phyloP scores from a whole-genome alignment of 1,140 invertebrate species.

The Lepeophtheirus salmonis region DNA sequence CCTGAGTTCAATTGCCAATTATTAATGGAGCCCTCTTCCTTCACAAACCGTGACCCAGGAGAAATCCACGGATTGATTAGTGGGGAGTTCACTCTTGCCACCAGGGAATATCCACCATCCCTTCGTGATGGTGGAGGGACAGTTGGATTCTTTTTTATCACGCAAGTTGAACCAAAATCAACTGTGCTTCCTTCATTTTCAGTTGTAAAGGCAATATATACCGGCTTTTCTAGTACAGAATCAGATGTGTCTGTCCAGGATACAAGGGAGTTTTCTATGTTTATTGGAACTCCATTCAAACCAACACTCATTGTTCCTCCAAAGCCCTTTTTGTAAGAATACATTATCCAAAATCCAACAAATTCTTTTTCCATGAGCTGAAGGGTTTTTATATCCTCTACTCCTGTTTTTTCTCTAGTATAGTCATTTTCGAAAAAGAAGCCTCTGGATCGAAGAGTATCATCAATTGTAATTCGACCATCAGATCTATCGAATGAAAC shows the following conservation, averaged over 20 bases:
- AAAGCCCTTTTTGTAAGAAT: slow-evolving; percentile 10
- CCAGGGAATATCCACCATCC: background rate
- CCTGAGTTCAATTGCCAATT: background rate
- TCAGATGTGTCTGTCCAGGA: background rate
- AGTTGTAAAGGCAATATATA: background rate
- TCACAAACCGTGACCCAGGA: background rate
- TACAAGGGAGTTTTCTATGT: background rate
- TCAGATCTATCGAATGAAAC: background rate
- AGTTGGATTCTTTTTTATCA: background rate
- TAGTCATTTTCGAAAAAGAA: slow-evolving; percentile 16
- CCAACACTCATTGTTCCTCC: slow-evolving; percentile 14
- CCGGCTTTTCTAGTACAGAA: background rate
- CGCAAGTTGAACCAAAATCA: background rate
- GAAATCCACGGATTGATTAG: background rate
- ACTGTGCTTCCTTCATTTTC: background rate
- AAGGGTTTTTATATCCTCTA: slow-evolving; percentile 10
- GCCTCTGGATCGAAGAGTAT: background rate
- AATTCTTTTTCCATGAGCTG: slow-evolving; percentile 8
- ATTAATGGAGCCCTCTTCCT: background rate
- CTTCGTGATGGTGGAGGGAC: background rate
- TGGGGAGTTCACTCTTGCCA: no score
- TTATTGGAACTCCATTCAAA: slow-evolving; percentile 1
- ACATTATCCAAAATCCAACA: slow-evolving; percentile 17
- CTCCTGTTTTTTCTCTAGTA: background rate
- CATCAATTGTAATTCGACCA: slow-evolving; percentile 5